These are phyloP conservation scores for Phenacoccus solenopsis DNA, from an alignment of 1,140 invertebrate genomes.

Conservation along the genomic window DNA sequence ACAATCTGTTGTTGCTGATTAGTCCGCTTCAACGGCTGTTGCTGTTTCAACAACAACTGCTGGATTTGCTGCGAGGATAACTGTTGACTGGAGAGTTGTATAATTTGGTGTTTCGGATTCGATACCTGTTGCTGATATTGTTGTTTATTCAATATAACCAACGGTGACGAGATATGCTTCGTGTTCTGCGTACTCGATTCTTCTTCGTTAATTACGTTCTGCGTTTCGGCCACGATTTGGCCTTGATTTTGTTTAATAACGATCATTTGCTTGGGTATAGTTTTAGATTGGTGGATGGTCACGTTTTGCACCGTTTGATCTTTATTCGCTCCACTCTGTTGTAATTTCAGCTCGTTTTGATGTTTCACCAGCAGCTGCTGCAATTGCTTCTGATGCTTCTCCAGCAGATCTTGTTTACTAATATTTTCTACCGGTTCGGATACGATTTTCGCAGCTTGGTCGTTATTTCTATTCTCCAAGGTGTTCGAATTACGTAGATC, in stretches of 20 bases:
- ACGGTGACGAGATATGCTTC: background rate
- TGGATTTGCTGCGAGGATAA: background rate
- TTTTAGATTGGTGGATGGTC: background rate
- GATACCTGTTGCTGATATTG: conserved; percentile 1
- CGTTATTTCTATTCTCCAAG: background rate
- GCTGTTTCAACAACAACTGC: background rate
- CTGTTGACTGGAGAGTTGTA: background rate
- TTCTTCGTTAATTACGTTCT: background rate
- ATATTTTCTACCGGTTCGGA: background rate
- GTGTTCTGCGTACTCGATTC: background rate
- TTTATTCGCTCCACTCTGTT: background rate
- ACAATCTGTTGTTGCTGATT: background rate
- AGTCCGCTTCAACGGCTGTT: background rate
- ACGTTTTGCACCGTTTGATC: background rate
- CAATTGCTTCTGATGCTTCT: conserved; percentile 1
- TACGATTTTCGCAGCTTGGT: background rate
- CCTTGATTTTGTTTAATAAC: conserved; percentile 10
- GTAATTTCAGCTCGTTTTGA: background rate
- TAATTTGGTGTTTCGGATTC: background rate
- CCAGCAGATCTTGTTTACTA: background rate
- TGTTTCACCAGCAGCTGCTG: background rate
- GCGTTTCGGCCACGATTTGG: conserved; percentile 7
- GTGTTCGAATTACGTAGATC: background rate
- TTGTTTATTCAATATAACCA: conserved; percentile 1
- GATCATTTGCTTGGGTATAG: background rate